These are phyloP conservation scores for Tetrao urogallus DNA, from an alignment of 2,113 vertebrate genomes.

Conservation along the genomic window DNA sequence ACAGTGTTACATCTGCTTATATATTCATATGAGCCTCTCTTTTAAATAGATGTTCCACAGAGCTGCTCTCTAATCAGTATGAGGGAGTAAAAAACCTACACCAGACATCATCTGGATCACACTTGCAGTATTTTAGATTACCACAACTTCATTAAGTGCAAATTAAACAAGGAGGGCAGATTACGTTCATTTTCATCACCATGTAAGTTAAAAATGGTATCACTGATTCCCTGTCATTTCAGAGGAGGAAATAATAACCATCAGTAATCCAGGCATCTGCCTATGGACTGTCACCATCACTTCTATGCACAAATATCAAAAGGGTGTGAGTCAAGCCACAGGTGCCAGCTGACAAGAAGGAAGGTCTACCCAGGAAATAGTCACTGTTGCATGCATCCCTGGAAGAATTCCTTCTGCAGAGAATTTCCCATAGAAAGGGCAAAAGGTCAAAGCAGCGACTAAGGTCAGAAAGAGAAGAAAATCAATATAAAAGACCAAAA, in stretches of 20 bases:
- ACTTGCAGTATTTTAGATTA: background rate
- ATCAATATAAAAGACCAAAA: background rate
- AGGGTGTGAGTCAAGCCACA: background rate
- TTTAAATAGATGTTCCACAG: background rate
- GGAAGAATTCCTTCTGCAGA: background rate
- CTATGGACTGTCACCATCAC: background rate
- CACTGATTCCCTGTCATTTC: background rate
- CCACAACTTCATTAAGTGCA: background rate
- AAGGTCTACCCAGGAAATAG: background rate
- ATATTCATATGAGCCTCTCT: background rate
- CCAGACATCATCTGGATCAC: background rate
- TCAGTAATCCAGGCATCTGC: background rate
- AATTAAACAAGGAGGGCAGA: background rate
- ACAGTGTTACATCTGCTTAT: background rate
- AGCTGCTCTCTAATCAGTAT: background rate
- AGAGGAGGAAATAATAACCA: background rate
- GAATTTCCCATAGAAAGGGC: background rate
- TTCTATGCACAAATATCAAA: background rate
- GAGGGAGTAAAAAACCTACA: background rate
- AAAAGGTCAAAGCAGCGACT: background rate
- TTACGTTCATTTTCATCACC: background rate
- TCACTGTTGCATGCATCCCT: background rate
- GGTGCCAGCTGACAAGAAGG: background rate
- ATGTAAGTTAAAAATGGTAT: background rate
- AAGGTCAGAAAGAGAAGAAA: slow-evolving; percentile 8